Evolutionary conservation across 2,888 invertebrate species (phyloP), one percentile per base, ranked within the genome.

Genomic region (Acrocyrtus sp.): DNA sequence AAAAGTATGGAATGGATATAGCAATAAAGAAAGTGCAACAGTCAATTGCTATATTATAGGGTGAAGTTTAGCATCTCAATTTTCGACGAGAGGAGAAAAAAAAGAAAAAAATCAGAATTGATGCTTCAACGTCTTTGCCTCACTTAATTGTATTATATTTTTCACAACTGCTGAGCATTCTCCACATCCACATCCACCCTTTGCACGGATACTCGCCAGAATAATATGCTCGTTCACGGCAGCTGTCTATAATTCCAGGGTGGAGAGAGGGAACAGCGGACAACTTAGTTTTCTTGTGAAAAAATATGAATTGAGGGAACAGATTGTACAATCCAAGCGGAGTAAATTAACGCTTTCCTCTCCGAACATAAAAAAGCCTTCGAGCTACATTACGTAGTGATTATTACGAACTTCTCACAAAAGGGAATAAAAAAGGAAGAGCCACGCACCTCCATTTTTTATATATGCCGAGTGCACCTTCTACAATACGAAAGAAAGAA

Each of bases 331-430:
- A 62, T 62, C 48, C 48, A 56, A 61, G 60, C 53, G 53, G 62
- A 62, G 61, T 69, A 70, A 70, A 70, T 70, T 70, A 70, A 70
- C 62, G 70, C 62, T 62, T 68, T 69, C 62, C 62, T 56, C 53
- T 66, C 53, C n/a, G 26, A 47, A 26, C 51, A 61, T 53, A 54
- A 62, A 70, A n/a, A 61, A 56, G 61, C 70, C 70, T 63, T 56
- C 19, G 27, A 70, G 70, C 62, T 10, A 69, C 62, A 69, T 69
- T 54, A 47, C 21, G n/a, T 19, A 17, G 17, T 24, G 22, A 29
- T 53, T 53, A 5, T 34, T 41, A 12, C 6, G 56, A 19, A 41
- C n/a, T n/a, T n/a, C n/a, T n/a, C n/a, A n/a, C n/a, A n/a, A n/a
- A n/a, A n/a, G n/a, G n/a, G n/a, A n/a, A n/a, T n/a, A n/a, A n/a